A percentile compares a stretch with the other conserved stretches of the same genome.
Conservation (phyloP, 1,140 invertebrate genomes). For the Papilio dardanus region DNA sequence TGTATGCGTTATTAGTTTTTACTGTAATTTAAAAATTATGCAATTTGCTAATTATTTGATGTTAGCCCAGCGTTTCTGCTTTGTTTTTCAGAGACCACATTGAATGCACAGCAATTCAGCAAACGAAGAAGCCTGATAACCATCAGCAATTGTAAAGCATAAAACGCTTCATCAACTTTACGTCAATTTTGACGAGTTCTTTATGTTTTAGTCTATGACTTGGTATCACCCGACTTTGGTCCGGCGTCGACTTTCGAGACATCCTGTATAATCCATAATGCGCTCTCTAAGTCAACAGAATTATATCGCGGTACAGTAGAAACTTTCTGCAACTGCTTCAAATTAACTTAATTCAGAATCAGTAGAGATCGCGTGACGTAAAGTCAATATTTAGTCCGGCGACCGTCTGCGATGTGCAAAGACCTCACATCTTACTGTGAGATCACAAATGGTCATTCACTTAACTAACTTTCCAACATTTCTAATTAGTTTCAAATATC, state of each 20-base stretch:
- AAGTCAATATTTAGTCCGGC: constrained; percentile 44
- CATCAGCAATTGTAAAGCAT: background rate
- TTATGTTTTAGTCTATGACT: too few species aligned
- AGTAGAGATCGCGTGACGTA: constrained; percentile 42
- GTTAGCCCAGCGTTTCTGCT: background rate
- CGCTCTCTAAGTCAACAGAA: background rate
- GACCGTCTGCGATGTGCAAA: constrained; percentile 43
- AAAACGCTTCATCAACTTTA: too few species aligned
- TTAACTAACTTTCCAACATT: background rate
- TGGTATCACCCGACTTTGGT: too few species aligned
- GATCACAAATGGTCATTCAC: constrained; percentile 13
- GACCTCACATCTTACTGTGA: constrained; percentile 21
- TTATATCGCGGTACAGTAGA: background rate
- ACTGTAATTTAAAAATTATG: constrained; percentile 22
- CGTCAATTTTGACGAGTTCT: background rate
- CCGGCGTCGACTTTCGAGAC: too few species aligned
- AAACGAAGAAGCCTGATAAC: background rate
- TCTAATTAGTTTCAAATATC: background rate
- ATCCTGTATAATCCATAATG: too few species aligned
- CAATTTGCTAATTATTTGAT: constrained; percentile 7
- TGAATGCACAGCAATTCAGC: background rate
- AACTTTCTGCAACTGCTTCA: constrained; percentile 31
- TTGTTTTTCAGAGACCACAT: background rate
- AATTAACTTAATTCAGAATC: constrained; percentile 16
- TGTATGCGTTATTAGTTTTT: constrained; percentile 22